Percentiles rank a stretch among this genome's conserved stretches.
phyloP scores from a whole-genome alignment of 2,113 vertebrate species.

The Ceuthmochares aereus region DNA sequence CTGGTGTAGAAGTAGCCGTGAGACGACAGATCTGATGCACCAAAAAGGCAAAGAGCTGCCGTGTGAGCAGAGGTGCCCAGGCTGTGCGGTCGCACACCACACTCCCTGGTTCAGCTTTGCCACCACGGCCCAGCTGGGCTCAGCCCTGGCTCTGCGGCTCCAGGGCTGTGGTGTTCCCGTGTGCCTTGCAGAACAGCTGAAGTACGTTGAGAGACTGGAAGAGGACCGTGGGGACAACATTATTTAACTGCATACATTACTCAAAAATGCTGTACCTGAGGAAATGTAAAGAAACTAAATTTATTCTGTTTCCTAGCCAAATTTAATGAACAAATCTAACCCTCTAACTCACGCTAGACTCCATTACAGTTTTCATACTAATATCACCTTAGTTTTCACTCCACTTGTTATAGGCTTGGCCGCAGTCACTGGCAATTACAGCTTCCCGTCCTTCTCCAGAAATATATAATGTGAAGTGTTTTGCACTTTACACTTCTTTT shows the following conservation, averaged over 20 bases:
- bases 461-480: neutral
- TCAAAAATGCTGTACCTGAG: neutral
- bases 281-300: neutral
- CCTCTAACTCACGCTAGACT: slow-evolving; percentile 2
- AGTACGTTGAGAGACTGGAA: neutral
- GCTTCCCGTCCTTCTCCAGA: neutral
- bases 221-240: neutral
- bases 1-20: neutral
- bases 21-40: neutral
- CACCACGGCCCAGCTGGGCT: neutral
- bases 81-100: accelerated
- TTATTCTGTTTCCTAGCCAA: slow-evolving; percentile 1
- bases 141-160: neutral
- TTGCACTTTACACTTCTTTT: slow-evolving; percentile 25
- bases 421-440: slow-evolving; percentile 23
- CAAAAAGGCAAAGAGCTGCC: neutral
- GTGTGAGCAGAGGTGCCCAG: too few species aligned
- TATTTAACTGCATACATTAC: neutral
- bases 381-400: slow-evolving; percentile 35
- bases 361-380: neutral
- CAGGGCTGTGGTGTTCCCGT: neutral
- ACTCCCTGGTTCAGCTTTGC: neutral
- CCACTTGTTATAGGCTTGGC: neutral
- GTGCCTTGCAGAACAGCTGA: neutral
- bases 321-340: neutral